phyloP scores from a whole-genome alignment of 2,888 invertebrate species.

The Netelia fuscicornis region DNA sequence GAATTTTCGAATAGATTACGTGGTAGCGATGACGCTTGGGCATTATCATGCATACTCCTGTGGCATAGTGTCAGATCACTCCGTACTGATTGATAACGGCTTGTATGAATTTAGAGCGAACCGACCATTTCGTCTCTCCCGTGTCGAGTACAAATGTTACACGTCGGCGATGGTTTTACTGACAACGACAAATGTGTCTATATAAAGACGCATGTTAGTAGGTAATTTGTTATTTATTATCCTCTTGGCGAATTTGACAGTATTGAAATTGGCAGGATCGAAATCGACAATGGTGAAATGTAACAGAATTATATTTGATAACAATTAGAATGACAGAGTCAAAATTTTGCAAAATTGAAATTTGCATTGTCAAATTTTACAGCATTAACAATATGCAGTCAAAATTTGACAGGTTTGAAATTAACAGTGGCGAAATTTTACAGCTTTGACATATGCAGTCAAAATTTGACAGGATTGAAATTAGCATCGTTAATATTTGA shows the following conservation, averaged over 20 bases:
- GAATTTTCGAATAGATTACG: constrained; percentile 14
- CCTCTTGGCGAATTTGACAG: no score
- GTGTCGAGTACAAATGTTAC: constrained; percentile 5
- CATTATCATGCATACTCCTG: background rate
- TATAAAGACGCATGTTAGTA: no score
- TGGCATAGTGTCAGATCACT: constrained; percentile 49
- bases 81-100: constrained; percentile 54
- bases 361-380: no score
- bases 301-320: no score
- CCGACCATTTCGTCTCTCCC: constrained; percentile 18
- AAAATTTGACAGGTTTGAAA: no score
- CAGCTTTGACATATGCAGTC: no score
- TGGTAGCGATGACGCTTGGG: constrained; percentile 35
- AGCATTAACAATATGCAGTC: no score
- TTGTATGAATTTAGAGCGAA: constrained; percentile 55
- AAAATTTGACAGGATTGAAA: no score
- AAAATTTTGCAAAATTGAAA: background rate
- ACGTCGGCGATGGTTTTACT: background rate
- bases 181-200: background rate
- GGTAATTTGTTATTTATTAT: no score
- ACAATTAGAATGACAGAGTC: no score
- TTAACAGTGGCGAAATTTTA: background rate
- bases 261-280: no score
- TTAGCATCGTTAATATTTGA: background rate
- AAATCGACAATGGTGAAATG: no score